A percentile compares a stretch with the other conserved stretches of the same genome.
phyloP scores from a whole-genome alignment of 2,113 vertebrate species.

The Anolis sagrei region DNA sequence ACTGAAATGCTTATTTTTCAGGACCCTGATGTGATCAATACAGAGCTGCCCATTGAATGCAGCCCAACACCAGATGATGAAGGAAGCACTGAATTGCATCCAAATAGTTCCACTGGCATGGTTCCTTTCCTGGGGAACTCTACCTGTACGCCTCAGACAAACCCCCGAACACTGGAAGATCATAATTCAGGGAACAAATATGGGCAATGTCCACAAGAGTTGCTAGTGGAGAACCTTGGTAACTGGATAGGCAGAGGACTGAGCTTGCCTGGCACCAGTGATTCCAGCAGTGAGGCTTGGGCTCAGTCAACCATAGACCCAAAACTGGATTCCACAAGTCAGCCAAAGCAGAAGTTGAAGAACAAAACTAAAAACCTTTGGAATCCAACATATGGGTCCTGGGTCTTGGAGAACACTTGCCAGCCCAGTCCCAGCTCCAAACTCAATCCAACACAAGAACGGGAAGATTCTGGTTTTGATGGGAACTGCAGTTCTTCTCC shows the following conservation, averaged over 20 bases:
- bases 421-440: slow-evolving; percentile 59
- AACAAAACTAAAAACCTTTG: slow-evolving; percentile 93
- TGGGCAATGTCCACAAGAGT: slow-evolving; percentile 75
- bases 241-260: slow-evolving; percentile 72
- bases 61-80: slow-evolving; percentile 83
- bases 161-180: slow-evolving; percentile 43
- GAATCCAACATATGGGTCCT: slow-evolving; percentile 93
- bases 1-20: slow-evolving; percentile 54
- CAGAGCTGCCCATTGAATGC: slow-evolving; percentile 85
- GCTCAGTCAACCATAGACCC: slow-evolving; percentile 70
- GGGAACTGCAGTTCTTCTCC: slow-evolving; percentile 67
- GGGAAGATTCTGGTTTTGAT: slow-evolving; percentile 75
- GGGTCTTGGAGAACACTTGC: slow-evolving; percentile 85
- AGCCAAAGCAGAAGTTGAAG: slow-evolving; percentile 81
- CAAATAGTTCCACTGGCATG: slow-evolving; percentile 78
- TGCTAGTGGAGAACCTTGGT: slow-evolving; percentile 76
- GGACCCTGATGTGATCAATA: slow-evolving; percentile 93
- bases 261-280: slow-evolving; percentile 60
- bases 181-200: slow-evolving; percentile 57
- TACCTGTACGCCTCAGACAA: slow-evolving; percentile 62
- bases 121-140: slow-evolving; percentile 78
- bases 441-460: slow-evolving; percentile 65
- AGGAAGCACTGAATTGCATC: slow-evolving; percentile 71
- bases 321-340: slow-evolving; percentile 76
- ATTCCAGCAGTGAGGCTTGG: slow-evolving; percentile 53